phyloP scores from a whole-genome alignment of 2,888 invertebrate species.

The Xestia c-nigrum region DNA sequence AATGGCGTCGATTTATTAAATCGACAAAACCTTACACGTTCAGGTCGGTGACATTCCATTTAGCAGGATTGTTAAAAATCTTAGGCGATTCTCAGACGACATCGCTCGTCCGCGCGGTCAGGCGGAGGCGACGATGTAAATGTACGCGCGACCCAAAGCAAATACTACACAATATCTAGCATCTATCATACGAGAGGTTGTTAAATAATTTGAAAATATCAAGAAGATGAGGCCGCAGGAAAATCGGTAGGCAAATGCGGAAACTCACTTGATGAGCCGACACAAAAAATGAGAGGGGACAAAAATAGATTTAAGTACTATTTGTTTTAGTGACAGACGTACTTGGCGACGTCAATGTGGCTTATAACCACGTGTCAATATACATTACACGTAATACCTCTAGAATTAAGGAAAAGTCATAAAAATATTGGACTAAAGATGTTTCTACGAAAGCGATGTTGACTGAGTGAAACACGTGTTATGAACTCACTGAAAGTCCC shows the following conservation, averaged over 20 bases:
- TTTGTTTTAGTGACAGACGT: conserved; percentile 35
- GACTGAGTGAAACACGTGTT: conserved; percentile 1
- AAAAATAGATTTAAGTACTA: conserved; percentile 23
- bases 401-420: conserved; percentile 26
- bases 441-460: background rate
- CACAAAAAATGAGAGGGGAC: conserved; percentile 25
- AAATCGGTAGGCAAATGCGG: conserved; percentile 6
- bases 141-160: background rate
- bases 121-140: background rate
- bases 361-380: conserved; percentile 5
- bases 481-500: background rate
- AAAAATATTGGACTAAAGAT: background rate
- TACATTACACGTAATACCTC: conserved; percentile 9
- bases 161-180: background rate
- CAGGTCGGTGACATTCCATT: background rate
- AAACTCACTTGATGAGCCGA: conserved; percentile 16
- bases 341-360: conserved; percentile 12
- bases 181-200: background rate
- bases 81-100: background rate
- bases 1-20: background rate
- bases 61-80: background rate
- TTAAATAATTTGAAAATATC: background rate
- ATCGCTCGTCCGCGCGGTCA: background rate
- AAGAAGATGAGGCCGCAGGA: background rate
- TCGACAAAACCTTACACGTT: background rate